Evolutionary conservation across 2,888 invertebrate species (phyloP), one percentile per base, ranked within the genome.

Genomic region (Dolichopus griseipennis): DNA sequence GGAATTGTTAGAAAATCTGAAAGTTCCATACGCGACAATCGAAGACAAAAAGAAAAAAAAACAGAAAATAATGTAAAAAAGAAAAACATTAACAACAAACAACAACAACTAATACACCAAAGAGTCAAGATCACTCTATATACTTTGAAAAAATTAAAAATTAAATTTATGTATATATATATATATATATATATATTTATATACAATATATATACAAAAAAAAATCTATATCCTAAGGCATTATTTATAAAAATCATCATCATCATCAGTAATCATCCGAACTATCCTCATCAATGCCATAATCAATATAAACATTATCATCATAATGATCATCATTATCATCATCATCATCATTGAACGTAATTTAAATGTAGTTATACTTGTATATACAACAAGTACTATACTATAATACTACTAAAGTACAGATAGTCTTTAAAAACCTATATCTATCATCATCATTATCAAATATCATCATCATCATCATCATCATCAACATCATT

Each of bases 141-240:
- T 41, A 41, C 41, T 41, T n/a, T 41, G 41, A 41, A 41, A 41
- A 41, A 41, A 6, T n/a, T n/a, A n/a, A n/a, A n/a, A n/a, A n/a
- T n/a, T n/a, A n/a, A n/a, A n/a, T 41, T 27, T 12, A 41, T 41
- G 41, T 27, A 27, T n/a, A n/a, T n/a, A n/a, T n/a, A n/a, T n/a
- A n/a, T n/a, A n/a, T n/a, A n/a, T n/a, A n/a, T n/a, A n/a, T n/a
- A n/a, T n/a, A n/a, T n/a, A n/a, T n/a, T n/a, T n/a, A n/a, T n/a
- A n/a, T 27, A 27, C 41, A 15, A 15, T 41, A 41, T 12, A 41
- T n/a, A 41, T 41, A 12, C 5, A 27, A 27, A 27, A 27, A 9
- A 41, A 18, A 78, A 27, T 27, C 27, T 27, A 68, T 77, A 76
- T 69, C 76, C 76, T 69, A 66, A 10, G 68, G 70, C 22, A 65